Conservation (phyloP, 2,113 vertebrate genomes). For the Anguilla rostrata region DNA sequence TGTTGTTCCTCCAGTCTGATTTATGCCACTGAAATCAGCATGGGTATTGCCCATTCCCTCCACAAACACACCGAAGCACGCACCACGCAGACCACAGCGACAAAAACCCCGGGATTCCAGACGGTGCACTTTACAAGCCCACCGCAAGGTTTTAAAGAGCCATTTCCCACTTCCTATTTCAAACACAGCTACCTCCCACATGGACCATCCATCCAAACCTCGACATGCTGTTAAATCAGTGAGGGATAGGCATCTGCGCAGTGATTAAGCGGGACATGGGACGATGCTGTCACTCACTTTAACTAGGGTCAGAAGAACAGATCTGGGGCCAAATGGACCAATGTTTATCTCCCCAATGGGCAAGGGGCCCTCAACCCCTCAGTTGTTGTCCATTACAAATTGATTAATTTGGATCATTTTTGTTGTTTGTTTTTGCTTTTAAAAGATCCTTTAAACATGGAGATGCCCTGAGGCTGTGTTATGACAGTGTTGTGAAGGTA, state of each 20-base stretch:
- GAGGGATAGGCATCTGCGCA: neutral
- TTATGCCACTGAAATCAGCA: neutral
- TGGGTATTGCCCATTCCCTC: neutral
- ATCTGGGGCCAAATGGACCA: neutral
- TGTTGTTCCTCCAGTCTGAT: neutral
- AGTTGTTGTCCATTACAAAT: constrained; percentile 3
- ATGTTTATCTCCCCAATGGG: neutral
- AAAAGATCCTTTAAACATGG: neutral
- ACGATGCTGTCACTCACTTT: neutral
- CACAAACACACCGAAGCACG: constrained; percentile 26
- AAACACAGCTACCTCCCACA: constrained; percentile 35
- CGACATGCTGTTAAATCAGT: constrained; percentile 22
- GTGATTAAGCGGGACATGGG: neutral
- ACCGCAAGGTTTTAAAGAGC: constrained; percentile 30
- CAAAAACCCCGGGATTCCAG: constrained; percentile 4
- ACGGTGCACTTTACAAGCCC: constrained; percentile 26
- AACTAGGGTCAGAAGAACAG: constrained; percentile 5
- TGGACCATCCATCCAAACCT: constrained; percentile 25
- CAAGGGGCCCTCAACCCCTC: neutral
- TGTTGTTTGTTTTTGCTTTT: constrained; percentile 16
- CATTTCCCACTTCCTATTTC: constrained; percentile 35
- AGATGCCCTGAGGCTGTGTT: neutral
- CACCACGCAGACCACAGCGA: constrained; percentile 12
- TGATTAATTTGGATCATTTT: constrained; percentile 8
- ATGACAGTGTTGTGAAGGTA: neutral